Base-by-base conservation (phyloP, 2,888 invertebrate genomes). In the Acrobasis repandana region DNA sequence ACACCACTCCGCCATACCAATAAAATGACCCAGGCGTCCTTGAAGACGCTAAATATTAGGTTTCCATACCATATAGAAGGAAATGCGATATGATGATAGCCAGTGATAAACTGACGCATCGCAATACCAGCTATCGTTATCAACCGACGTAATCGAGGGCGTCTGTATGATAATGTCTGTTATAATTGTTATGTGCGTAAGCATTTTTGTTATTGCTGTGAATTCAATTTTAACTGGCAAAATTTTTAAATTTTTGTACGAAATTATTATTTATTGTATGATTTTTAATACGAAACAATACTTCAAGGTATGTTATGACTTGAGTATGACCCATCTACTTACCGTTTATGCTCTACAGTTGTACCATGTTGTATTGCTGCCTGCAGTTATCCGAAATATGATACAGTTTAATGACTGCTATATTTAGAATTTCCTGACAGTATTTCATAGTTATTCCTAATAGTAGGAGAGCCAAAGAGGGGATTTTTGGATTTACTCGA, bases 61-160 rank as follows among this genome's bases (percentile, higher is more conserved):
- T 50, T 28, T 50, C 28, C 52, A 52, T 9, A 36, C 11, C 52
- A 52, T 52, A 54, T n/a, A 38, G 54, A 15, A 9, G 50, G 28
- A 20, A 50, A 50, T 5, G 10, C 15, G 54, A 54, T n/a, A n/a
- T n/a, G n/a, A n/a, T n/a, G n/a, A n/a, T n/a, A n/a, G n/a, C n/a
- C n/a, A n/a, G n/a, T n/a, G n/a, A n/a, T 54, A 54, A 20, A n/a
- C 9, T 38, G 38, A 54, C 54, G 20, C 36, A 54, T 43, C 54
- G 20, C 20, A 28, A 50, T 43, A 36, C 11, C 28, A 34, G 34
- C 36, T 36, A 52, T 52, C 52, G 10, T 9, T 52, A 52, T 52
- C 52, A 34, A 16, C 16, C 9, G 11, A 6, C 54, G 36, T 18
- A 38, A 38, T 38, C 38, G 38, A 38, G 16, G 16, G 18, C 38